Conservation (phyloP, 2,113 vertebrate genomes). For the Odocoileus hemionus region DNA sequence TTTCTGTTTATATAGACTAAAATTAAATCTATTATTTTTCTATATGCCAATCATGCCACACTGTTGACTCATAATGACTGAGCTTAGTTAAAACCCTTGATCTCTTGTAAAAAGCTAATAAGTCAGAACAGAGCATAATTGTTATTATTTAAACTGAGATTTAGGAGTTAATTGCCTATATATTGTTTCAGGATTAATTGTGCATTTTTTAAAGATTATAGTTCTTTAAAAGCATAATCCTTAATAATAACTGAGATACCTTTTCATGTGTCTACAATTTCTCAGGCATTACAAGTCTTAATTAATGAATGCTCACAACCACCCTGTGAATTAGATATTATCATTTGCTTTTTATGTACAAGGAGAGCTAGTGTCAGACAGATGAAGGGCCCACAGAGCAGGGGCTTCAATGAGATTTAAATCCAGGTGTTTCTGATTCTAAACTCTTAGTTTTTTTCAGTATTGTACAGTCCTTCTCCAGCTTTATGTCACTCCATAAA, state of each 20-base stretch:
- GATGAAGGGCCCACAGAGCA: neutral
- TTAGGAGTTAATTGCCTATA: neutral
- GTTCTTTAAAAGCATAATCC: conserved; percentile 18
- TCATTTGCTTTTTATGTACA: neutral
- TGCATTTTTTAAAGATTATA: neutral
- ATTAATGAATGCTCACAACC: neutral
- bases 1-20: conserved; percentile 41
- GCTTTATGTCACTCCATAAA: neutral
- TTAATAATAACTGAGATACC: neutral
- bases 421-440: neutral
- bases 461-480: neutral
- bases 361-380: neutral
- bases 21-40: conserved; percentile 38
- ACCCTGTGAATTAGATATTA: neutral
- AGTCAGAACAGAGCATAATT: neutral
- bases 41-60: conserved; percentile 10
- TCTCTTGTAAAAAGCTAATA: conserved; percentile 29
- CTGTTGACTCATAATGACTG: conserved; percentile 23
- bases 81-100: neutral
- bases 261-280: neutral
- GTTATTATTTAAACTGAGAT: neutral
- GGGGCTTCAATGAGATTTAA: neutral
- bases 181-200: neutral
- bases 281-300: neutral
- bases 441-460: neutral